phyloP scores from a whole-genome alignment of 23 tunicate genomes.

The Aplidium turbinatum region DNA sequence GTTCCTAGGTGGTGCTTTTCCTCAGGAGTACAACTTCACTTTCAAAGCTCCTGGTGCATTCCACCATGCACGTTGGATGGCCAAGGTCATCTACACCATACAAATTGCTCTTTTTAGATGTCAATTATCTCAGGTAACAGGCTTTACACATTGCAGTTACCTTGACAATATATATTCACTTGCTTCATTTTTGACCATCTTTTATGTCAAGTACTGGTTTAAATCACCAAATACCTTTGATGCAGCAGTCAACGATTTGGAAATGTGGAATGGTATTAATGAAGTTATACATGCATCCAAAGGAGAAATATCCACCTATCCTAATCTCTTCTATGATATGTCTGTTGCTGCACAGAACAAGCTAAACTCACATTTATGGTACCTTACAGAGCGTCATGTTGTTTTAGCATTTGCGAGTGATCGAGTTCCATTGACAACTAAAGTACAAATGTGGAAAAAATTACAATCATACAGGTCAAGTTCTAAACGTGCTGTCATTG shows the following conservation, averaged over 20 bases:
- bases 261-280: background rate
- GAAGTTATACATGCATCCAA: background rate
- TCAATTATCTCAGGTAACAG: conserved; percentile 5
- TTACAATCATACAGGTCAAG: too few species aligned
- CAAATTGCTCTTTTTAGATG: conserved; percentile 19
- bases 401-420: too few species aligned
- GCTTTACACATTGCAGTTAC: background rate
- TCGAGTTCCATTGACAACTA: too few species aligned
- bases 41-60: conserved; percentile 32
- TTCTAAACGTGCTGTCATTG: too few species aligned
- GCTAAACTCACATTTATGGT: conserved; percentile 1
- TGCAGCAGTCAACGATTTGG: conserved; percentile 8
- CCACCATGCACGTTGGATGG: conserved; percentile 29
- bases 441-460: too few species aligned
- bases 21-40: too few species aligned
- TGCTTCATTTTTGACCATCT: conserved; percentile 17
- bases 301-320: background rate
- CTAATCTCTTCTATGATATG: background rate
- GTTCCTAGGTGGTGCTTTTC: too few species aligned
- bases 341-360: conserved; percentile 6
- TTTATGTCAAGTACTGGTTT: conserved; percentile 20
- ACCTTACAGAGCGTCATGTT: too few species aligned
- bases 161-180: conserved; percentile 1
- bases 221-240: background rate
- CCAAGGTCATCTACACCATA: conserved; percentile 18